phyloP scores from a whole-genome alignment of 2,113 vertebrate genomes.

The Amphiprion ocellaris region DNA sequence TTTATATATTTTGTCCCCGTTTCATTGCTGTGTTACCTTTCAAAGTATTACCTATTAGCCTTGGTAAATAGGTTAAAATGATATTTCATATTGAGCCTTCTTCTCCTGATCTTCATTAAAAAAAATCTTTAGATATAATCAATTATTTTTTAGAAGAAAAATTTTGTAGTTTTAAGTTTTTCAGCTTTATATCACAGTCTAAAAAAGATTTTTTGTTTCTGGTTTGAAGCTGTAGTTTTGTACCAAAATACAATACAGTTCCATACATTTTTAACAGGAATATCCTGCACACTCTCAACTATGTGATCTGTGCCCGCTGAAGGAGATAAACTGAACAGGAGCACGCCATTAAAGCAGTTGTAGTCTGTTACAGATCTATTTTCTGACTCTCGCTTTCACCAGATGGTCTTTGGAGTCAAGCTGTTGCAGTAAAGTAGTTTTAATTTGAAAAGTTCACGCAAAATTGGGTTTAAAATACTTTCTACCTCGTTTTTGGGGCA shows the following conservation, averaged over 20 bases:
- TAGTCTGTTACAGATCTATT: constrained; percentile 21
- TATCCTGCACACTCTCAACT: not conserved
- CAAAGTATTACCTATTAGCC: no score
- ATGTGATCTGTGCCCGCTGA: not conserved
- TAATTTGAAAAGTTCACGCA: constrained; percentile 32
- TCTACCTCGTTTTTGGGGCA: not conserved
- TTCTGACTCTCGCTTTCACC: constrained; percentile 28
- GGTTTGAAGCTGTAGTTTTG: not conserved
- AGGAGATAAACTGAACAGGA: not conserved
- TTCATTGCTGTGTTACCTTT: no score
- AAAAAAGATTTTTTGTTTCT: not conserved
- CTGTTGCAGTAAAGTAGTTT: constrained; percentile 38
- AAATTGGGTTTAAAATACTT: constrained; percentile 15
- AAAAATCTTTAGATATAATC: no score
- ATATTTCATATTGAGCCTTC: no score
- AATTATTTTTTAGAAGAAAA: no score
- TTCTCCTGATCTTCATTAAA: no score
- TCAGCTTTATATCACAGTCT: not conserved
- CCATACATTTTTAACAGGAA: not conserved
- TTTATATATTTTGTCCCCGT: no score
- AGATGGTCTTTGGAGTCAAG: constrained; percentile 38
- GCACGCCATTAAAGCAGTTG: not conserved
- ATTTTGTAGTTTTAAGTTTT: no score
- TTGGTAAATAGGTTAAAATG: no score
- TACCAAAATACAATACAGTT: constrained; percentile 2